phyloP scores from a whole-genome alignment of 2,113 vertebrate species.

The Prionailurus viverrinus region DNA sequence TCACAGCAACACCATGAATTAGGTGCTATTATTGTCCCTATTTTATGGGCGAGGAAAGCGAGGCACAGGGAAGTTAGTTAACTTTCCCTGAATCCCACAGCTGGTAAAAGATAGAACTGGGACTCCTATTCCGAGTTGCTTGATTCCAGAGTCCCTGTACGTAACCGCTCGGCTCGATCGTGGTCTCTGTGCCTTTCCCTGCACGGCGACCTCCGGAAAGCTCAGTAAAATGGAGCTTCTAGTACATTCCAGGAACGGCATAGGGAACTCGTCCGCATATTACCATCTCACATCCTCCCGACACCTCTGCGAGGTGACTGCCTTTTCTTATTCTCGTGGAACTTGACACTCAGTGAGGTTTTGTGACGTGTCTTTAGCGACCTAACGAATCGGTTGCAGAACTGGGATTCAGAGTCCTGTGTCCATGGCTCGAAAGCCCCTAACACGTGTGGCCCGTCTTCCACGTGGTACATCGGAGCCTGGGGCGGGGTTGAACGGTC shows the following conservation, averaged over 20 bases:
- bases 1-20: not conserved
- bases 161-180: not conserved
- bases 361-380: not conserved
- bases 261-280: accelerated
- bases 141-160: not conserved
- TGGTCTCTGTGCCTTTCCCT: not conserved
- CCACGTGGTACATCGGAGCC: not conserved
- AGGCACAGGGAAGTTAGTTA: not conserved
- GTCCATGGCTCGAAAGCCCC: accelerated
- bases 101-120: not conserved
- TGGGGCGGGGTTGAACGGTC: not conserved
- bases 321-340: not conserved
- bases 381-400: not conserved
- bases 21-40: not conserved
- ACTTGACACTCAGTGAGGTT: not conserved
- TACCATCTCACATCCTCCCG: not conserved
- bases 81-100: not conserved
- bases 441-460: too few species aligned
- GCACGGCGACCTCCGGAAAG: not conserved
- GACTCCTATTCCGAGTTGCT: not conserved
- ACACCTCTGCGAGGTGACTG: not conserved
- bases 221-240: not conserved
- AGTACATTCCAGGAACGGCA: accelerated
- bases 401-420: not conserved
- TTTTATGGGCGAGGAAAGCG: not conserved